A percentile compares a stretch with the other conserved stretches of the same genome.
phyloP scores from a whole-genome alignment of 2,113 vertebrate genomes.

The Vanacampus margaritifer region DNA sequence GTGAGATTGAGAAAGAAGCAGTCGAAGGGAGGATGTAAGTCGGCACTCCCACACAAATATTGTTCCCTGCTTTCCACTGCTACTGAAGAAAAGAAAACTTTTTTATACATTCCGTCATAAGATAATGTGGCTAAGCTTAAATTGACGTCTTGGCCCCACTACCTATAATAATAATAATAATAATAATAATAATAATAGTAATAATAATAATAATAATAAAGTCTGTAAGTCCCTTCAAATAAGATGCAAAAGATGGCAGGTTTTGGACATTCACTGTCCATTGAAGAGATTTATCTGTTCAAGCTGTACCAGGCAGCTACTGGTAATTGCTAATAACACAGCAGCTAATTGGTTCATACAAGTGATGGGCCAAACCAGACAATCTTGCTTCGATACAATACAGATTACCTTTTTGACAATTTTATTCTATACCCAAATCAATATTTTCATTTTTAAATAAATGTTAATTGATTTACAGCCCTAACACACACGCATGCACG shows the following conservation, averaged over 20 bases:
- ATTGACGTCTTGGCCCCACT: neutral
- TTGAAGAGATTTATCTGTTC: neutral
- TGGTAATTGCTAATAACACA: too few relatives aligned
- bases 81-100: constrained; percentile 23
- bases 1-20: constrained; percentile 55
- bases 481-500: too few relatives aligned
- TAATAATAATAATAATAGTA: too few relatives aligned
- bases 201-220: neutral
- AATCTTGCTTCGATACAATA: too few relatives aligned
- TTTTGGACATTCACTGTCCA: neutral
- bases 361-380: too few relatives aligned
- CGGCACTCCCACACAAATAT: constrained; percentile 57
- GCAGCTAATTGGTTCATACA: neutral
- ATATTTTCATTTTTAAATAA: too few relatives aligned
- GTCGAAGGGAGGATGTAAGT: constrained; percentile 47
- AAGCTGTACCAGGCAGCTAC: neutral
- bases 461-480: too few relatives aligned
- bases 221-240: neutral
- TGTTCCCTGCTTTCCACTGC: constrained; percentile 34
- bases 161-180: too few relatives aligned
- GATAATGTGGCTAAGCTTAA: neutral
- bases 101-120: neutral
- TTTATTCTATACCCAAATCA: too few relatives aligned
- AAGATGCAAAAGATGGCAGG: neutral
- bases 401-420: too few relatives aligned